phyloP scores from a whole-genome alignment of 2,113 vertebrate species.

The Stigmatopora nigra region DNA sequence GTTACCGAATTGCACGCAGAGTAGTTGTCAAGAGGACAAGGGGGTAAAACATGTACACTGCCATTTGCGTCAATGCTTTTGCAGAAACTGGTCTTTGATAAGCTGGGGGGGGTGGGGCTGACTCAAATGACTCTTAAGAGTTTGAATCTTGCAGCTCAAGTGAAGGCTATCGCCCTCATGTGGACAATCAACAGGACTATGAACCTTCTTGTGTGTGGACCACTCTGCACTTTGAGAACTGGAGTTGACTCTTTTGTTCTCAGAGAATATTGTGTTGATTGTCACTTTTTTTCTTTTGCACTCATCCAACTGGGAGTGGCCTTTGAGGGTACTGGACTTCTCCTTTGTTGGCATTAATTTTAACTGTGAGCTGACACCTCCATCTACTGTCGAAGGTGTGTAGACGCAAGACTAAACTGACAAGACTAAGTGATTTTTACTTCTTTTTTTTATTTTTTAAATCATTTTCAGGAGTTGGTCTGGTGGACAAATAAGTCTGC shows the following conservation, averaged over 20 bases:
- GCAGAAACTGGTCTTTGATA: constrained; percentile 41
- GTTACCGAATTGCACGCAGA: constrained; percentile 32
- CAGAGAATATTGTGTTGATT: constrained; percentile 26
- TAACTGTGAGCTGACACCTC: constrained; percentile 32
- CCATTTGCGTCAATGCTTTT: constrained; percentile 45
- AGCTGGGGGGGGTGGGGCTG: constrained; percentile 29
- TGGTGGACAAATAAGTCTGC: constrained; percentile 5
- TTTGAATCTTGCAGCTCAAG: constrained; percentile 20
- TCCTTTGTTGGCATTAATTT: constrained; percentile 16
- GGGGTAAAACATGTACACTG: constrained; percentile 41
- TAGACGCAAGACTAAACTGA: constrained; percentile 25
- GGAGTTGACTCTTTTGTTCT: constrained; percentile 22
- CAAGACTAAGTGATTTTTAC: constrained; percentile 14
- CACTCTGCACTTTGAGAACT: constrained; percentile 28
- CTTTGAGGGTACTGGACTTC: constrained; percentile 38
- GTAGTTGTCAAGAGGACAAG: neutral
- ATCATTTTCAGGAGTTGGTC: constrained; percentile 2
- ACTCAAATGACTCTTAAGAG: constrained; percentile 18
- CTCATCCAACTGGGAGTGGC: constrained; percentile 38
- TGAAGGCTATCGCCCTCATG: constrained; percentile 24
- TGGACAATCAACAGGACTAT: constrained; percentile 52
- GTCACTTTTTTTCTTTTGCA: constrained; percentile 42
- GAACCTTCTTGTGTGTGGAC: constrained; percentile 23
- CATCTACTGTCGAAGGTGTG: constrained; percentile 44
- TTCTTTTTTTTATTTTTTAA: neutral